Percentiles rank a stretch among this genome's conserved stretches.
Conservation (phyloP, 2,113 vertebrate genomes). For the Vireo altiloquus region DNA sequence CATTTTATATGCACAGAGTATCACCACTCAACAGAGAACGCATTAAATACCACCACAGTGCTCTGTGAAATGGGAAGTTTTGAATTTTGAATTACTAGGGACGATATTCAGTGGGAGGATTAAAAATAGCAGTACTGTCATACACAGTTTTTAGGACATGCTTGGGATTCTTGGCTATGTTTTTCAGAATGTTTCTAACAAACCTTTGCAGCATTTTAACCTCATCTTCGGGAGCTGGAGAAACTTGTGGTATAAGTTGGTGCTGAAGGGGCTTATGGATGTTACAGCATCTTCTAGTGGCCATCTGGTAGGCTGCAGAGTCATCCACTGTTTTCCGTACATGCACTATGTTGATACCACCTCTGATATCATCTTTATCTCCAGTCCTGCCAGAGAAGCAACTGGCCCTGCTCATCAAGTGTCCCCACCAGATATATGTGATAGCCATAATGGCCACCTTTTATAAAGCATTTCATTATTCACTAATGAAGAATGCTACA, state of each 20-base stretch:
- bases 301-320: accelerated
- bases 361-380: not conserved
- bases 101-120: not conserved
- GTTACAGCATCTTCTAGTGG: not conserved
- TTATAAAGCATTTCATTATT: not conserved
- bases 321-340: accelerated
- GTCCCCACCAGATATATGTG: not conserved
- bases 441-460: not conserved
- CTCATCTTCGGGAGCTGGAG: not conserved
- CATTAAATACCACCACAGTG: not conserved
- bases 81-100: not conserved
- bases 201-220: not conserved
- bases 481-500: not conserved
- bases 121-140: not conserved
- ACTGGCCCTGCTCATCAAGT: not conserved
- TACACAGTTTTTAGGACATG: not conserved
- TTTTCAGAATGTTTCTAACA: not conserved
- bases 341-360: not conserved
- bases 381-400: not conserved
- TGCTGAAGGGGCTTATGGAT: not conserved
- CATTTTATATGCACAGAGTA: not conserved
- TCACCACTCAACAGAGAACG: not conserved
- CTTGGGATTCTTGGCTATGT: not conserved
- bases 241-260: not conserved
- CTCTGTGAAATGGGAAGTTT: not conserved